phyloP scores from a whole-genome alignment of 1,140 invertebrate species.

The Drosophila bocqueti region DNA sequence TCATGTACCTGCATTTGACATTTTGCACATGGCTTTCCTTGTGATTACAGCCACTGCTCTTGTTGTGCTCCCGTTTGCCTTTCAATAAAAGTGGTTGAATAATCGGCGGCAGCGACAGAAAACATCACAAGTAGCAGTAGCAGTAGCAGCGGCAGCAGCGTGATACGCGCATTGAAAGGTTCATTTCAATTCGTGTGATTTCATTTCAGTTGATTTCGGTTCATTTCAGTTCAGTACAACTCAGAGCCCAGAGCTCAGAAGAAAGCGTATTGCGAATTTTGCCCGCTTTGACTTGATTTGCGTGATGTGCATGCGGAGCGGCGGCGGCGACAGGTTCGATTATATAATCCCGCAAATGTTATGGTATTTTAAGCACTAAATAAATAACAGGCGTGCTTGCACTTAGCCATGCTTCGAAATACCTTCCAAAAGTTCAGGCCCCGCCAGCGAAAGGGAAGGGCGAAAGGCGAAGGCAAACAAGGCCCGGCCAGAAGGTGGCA shows the following conservation, averaged over 20 bases:
- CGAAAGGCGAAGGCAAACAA: constrained; percentile 53
- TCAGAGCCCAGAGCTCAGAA: constrained; percentile 41
- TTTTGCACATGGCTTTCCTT: constrained; percentile 80
- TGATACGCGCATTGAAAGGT: constrained; percentile 68
- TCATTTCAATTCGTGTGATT: constrained; percentile 52
- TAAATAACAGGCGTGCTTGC: constrained; percentile 71
- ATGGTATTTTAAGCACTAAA: constrained; percentile 80
- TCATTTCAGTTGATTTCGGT: constrained; percentile 29
- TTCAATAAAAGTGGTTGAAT: constrained; percentile 82
- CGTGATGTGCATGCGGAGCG: constrained; percentile 74
- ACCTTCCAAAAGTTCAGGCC: constrained; percentile 61
- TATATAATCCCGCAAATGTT: constrained; percentile 77
- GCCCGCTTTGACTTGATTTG: constrained; percentile 69
- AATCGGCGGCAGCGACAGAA: constrained; percentile 59
- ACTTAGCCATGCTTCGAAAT: constrained; percentile 43
- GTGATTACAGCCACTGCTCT: constrained; percentile 55
- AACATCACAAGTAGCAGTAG: constrained; percentile 30
- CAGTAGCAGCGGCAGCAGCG: constrained; percentile 14
- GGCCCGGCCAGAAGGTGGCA: constrained; percentile 19
- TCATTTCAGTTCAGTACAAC: constrained; percentile 12
- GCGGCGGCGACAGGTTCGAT: constrained; percentile 46
- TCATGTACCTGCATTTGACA: constrained; percentile 81
- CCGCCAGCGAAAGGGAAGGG: constrained; percentile 57
- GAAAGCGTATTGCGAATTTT: constrained; percentile 77
- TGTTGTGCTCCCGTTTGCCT: constrained; percentile 73